Evolutionary conservation across 2,113 vertebrate genomes (phyloP).

Genomic region (Prietella phreatophila): DNA sequence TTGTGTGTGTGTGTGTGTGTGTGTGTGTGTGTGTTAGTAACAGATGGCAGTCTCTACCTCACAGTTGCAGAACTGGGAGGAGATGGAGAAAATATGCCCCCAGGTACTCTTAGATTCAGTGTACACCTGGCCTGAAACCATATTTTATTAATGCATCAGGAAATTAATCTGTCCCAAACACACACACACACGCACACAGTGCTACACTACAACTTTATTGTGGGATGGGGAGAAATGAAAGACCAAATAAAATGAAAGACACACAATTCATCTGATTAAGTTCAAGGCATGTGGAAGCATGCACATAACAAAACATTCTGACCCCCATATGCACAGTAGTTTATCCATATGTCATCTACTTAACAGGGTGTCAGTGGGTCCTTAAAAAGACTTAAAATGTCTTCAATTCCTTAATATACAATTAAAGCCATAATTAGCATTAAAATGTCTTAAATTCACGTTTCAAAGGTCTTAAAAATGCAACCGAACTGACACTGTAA

Average conservation of each 20-base stretch:
- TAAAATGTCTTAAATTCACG: no score
- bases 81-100: constrained; percentile 52
- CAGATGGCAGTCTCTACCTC: constrained; percentile 52
- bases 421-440: no score
- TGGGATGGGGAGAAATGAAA: background rate
- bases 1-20: constrained; percentile 40
- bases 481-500: no score
- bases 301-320: background rate
- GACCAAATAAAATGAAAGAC: background rate
- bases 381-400: no score
- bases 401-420: no score
- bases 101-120: constrained; percentile 57
- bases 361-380: no score
- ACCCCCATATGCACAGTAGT: background rate
- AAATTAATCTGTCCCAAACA: constrained; percentile 50
- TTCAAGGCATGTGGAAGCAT: background rate
- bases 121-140: constrained; percentile 57
- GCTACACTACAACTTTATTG: background rate
- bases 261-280: background rate
- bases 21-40: constrained; percentile 41
- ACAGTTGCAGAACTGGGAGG: constrained; percentile 44
- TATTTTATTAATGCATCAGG: constrained; percentile 61
- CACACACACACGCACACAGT: constrained; percentile 25
- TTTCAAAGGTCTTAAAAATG: no score
- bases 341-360: background rate